Evolutionary conservation across 2,113 vertebrate genomes (phyloP).

Genomic region (Rhagologus leucostigma): DNA sequence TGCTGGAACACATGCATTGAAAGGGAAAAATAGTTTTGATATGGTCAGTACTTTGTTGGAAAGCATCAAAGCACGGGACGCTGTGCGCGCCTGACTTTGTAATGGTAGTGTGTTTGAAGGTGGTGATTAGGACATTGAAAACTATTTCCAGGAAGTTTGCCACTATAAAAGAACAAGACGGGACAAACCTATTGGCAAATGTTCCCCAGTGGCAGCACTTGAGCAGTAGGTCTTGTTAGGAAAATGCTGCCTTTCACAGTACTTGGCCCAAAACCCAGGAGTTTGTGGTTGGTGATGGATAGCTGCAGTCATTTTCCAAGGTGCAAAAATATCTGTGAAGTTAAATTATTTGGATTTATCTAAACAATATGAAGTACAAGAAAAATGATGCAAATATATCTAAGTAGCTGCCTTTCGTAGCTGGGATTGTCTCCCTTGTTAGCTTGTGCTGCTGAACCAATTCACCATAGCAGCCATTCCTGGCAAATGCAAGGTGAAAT

Average conservation of each 20-base stretch:
- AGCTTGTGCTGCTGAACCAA: not conserved
- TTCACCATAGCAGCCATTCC: not conserved
- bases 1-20: not conserved
- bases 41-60: not conserved
- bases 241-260: not conserved
- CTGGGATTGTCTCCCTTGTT: not conserved
- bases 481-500: conserved; percentile 4
- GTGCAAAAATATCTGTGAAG: not conserved
- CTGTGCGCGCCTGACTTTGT: not conserved
- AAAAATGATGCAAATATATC: not conserved
- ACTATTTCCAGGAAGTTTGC: not conserved
- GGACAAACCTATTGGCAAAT: not conserved
- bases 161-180: not conserved
- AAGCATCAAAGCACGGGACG: not conserved
- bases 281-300: not conserved
- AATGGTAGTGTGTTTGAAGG: not conserved
- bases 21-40: not conserved
- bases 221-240: not conserved
- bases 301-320: not conserved
- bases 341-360: not conserved
- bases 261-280: not conserved
- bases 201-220: not conserved
- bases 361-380: not conserved
- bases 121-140: not conserved
- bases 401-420: not conserved